Evolutionary conservation across 2,888 invertebrate genomes (phyloP).

Genomic region (Noctua comes): DNA sequence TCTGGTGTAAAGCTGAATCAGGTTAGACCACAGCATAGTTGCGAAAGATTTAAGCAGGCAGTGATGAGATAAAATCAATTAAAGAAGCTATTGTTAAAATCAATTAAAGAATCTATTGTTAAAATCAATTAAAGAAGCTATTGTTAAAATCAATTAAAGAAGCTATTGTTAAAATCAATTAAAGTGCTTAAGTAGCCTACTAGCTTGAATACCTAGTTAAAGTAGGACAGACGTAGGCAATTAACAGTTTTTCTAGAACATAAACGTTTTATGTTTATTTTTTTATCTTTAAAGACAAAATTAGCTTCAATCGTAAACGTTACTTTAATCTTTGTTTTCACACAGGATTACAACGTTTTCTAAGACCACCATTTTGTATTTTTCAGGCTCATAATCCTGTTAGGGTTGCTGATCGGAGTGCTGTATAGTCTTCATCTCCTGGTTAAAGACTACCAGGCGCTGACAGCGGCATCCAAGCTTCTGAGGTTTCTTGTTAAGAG

Average conservation of each 20-base stretch:
- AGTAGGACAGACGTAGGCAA: not conserved
- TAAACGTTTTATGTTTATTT: not conserved
- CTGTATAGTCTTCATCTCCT: slow-evolving; percentile 84
- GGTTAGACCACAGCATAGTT: not conserved
- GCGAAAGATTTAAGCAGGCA: not conserved
- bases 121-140: not conserved
- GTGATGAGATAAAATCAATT: not conserved
- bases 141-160: not conserved
- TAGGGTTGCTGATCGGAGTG: slow-evolving; percentile 83
- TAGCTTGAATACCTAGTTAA: not conserved
- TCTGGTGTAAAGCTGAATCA: not conserved
- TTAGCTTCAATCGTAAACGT: not conserved
- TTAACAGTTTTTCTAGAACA: not conserved
- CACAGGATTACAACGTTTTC: not conserved
- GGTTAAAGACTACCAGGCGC: slow-evolving; percentile 84
- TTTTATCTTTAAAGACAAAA: not conserved
- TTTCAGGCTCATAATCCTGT: slow-evolving; percentile 82
- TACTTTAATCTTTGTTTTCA: not conserved
- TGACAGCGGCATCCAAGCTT: slow-evolving; percentile 78
- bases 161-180: not conserved
- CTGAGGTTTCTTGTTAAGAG: slow-evolving; percentile 82
- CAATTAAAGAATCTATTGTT: not conserved
- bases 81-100: not conserved
- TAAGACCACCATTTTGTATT: not conserved
- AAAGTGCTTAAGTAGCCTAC: not conserved